These are phyloP conservation scores for Aphrophora alni DNA, from an alignment of 2,888 invertebrate species.

Conservation along the genomic window DNA sequence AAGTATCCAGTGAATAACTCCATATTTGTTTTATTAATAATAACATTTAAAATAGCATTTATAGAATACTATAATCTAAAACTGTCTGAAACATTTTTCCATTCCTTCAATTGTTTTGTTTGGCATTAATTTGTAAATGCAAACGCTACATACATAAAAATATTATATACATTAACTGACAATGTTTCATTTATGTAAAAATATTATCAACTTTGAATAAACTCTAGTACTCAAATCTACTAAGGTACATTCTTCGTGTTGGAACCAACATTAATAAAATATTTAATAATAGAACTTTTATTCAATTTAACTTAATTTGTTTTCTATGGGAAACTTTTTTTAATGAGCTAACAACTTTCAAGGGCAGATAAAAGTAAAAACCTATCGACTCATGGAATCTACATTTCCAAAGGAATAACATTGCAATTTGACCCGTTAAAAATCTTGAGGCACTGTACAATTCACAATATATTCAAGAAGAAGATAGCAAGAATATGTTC, in stretches of 20 bases:
- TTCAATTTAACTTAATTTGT: not conserved
- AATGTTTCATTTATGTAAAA: constrained; percentile 39
- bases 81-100: constrained; percentile 33
- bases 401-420: constrained; percentile 28
- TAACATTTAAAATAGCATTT: constrained; percentile 42
- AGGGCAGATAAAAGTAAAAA: not conserved
- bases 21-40: constrained; percentile 40
- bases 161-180: constrained; percentile 40
- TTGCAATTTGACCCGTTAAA: constrained; percentile 40
- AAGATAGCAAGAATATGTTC: constrained; percentile 9
- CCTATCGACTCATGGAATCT: not conserved
- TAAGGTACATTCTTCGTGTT: constrained; percentile 46
- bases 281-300: constrained; percentile 35
- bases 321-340: constrained; percentile 6
- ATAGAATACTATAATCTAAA: constrained; percentile 40
- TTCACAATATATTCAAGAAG: constrained; percentile 33
- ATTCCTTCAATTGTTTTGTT: constrained; percentile 17
- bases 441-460: constrained; percentile 41
- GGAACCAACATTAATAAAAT: constrained; percentile 34
- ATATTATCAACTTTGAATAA: constrained; percentile 40
- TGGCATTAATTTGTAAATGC: constrained; percentile 34
- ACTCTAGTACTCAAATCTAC: constrained; percentile 41
- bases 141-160: constrained; percentile 43
- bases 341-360: not conserved
- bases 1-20: constrained; percentile 43